These are phyloP conservation scores for Ditula angustiorana DNA, from an alignment of 2,888 invertebrate species.

Conservation along the genomic window DNA sequence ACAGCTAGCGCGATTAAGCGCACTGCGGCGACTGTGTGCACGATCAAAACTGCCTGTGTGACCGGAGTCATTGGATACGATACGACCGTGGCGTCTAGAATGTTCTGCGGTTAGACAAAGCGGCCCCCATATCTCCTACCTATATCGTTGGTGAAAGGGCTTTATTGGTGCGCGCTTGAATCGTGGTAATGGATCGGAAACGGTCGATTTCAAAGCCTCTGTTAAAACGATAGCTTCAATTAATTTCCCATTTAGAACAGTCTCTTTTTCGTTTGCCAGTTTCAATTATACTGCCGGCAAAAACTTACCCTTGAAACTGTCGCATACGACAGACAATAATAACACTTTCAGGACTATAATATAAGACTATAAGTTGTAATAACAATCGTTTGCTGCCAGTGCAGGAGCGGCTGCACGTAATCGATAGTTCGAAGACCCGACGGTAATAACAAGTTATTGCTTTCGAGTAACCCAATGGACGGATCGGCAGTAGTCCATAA, in stretches of 20 bases:
- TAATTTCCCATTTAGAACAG: constrained; percentile 29
- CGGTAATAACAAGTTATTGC: constrained; percentile 60
- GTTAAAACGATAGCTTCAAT: constrained; percentile 26
- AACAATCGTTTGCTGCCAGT: constrained; percentile 28
- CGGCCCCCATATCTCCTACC: constrained; percentile 38
- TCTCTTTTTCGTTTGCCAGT: constrained; percentile 11
- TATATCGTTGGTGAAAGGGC: constrained; percentile 42
- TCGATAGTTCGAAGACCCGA: constrained; percentile 67
- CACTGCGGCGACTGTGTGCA: constrained; percentile 28
- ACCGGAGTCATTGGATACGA: constrained; percentile 33
- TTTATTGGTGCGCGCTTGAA: constrained; percentile 32
- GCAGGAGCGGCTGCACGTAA: constrained; percentile 46
- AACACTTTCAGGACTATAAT: constrained; percentile 33
- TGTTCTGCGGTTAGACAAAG: constrained; percentile 40
- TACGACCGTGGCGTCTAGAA: constrained; percentile 32
- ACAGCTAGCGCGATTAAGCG: constrained; percentile 23
- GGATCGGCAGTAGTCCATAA: constrained; percentile 49
- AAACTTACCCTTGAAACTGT: constrained; percentile 11
- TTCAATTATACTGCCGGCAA: constrained; percentile 25
- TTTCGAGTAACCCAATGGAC: constrained; percentile 51
- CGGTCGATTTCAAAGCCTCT: constrained; percentile 31
- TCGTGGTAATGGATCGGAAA: constrained; percentile 38
- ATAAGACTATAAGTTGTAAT: constrained; percentile 22
- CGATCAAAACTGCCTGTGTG: constrained; percentile 23
- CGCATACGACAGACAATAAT: constrained; percentile 33